These are phyloP conservation scores for Pelmatolapia mariae DNA, from an alignment of 2,113 vertebrate species.

Conservation along the genomic window DNA sequence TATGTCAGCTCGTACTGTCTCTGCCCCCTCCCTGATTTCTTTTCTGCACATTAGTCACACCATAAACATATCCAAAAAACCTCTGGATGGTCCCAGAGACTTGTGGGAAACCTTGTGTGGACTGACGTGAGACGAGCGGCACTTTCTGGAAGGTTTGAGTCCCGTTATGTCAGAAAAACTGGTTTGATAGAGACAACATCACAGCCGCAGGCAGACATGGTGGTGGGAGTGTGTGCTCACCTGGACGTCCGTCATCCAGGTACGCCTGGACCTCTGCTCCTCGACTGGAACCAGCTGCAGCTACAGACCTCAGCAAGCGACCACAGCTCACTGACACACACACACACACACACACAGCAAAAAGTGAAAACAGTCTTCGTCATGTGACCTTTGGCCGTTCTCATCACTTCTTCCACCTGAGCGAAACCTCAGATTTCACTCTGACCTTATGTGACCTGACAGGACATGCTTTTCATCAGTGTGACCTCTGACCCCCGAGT, in stretches of 20 bases:
- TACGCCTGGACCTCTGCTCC: conserved; percentile 76
- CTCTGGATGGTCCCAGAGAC: not conserved
- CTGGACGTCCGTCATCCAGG: conserved; percentile 71
- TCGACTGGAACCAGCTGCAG: conserved; percentile 71
- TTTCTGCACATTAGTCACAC: not conserved
- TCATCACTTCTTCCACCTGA: not conserved
- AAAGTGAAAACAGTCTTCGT: not conserved
- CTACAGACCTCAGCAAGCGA: conserved; percentile 79
- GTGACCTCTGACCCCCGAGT: not conserved
- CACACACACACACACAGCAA: not conserved
- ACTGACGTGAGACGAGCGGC: not conserved
- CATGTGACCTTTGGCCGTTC: not conserved
- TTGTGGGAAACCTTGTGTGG: not conserved
- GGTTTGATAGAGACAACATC: not conserved
- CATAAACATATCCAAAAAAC: not conserved
- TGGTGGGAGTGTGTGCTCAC: conserved; percentile 51
- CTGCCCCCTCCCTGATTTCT: not conserved
- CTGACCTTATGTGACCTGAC: not conserved
- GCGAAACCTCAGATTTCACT: not conserved
- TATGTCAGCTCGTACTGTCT: not conserved
- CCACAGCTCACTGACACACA: conserved; percentile 79
- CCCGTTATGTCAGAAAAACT: too few species aligned
- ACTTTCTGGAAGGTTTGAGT: not conserved
- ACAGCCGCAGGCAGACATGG: not conserved
- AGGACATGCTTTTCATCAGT: not conserved